phyloP scores from a whole-genome alignment of 1,140 invertebrate genomes.

The Psilanteris sp. region DNA sequence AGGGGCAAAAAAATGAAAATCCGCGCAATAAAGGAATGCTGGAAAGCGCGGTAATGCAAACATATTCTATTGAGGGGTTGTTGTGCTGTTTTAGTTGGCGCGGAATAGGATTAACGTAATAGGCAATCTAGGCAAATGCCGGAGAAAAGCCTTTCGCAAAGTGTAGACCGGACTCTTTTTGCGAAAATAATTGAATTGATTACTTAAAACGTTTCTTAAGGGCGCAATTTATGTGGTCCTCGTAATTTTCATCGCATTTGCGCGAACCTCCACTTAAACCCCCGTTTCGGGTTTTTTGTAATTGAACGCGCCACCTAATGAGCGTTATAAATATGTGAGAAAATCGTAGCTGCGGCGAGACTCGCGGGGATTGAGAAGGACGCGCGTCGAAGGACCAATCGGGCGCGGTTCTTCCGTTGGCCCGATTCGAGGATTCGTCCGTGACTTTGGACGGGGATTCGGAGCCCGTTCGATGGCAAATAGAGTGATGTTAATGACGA shows the following conservation, averaged over 20 bases:
- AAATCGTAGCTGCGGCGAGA: no score
- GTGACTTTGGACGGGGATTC: no score
- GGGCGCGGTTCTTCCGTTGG: no score
- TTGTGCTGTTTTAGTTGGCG: constrained; percentile 47
- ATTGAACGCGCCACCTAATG: constrained; percentile 39
- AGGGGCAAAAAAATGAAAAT: constrained; percentile 34
- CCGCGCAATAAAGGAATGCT: constrained; percentile 19
- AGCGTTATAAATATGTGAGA: constrained; percentile 40
- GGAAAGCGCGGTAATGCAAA: constrained; percentile 44
- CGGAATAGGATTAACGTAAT: constrained; percentile 56
- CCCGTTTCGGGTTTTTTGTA: constrained; percentile 34
- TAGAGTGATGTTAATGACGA: no score
- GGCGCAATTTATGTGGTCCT: constrained; percentile 42
- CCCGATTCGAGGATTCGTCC: no score
- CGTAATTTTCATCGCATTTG: constrained; percentile 42
- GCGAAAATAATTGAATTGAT: constrained; percentile 57
- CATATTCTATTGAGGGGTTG: constrained; percentile 53
- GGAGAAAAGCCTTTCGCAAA: constrained; percentile 31
- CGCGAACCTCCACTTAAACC: constrained; percentile 42
- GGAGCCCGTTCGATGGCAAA: no score
- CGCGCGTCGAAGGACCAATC: no score
- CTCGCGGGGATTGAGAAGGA: no score
- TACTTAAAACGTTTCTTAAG: constrained; percentile 55
- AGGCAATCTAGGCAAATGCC: constrained; percentile 57
- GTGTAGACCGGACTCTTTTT: constrained; percentile 36